These are phyloP conservation scores for Molossus alvarezi DNA, from an alignment of 2,797 vertebrate species.

Conservation along the genomic window DNA sequence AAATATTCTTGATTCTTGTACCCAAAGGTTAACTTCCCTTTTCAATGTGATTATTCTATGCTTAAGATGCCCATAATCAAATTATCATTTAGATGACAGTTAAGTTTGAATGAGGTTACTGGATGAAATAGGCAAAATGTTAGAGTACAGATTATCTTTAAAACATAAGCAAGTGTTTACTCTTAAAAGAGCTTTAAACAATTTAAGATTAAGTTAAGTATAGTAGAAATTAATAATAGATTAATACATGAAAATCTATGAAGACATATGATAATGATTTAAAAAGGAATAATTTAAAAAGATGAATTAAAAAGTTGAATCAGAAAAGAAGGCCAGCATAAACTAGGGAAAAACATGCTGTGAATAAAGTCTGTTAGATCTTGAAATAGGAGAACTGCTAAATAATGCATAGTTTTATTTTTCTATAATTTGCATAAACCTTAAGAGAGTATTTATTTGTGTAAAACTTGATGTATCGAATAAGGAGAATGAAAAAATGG, in stretches of 20 bases:
- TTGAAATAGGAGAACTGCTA: conserved; percentile 94
- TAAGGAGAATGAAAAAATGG: conserved; percentile 92
- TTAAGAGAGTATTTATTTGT: conserved; percentile 95
- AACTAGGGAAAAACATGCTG: conserved; percentile 95
- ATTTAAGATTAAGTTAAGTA: conserved; percentile 92
- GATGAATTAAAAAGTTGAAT: conserved; percentile 94
- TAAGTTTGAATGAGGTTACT: conserved; percentile 89
- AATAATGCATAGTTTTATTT: conserved; percentile 95
- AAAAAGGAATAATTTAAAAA: conserved; percentile 95
- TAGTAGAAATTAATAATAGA: conserved; percentile 94
- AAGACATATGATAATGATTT: conserved; percentile 94
- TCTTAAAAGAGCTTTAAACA: conserved; percentile 92
- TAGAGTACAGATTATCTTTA: conserved; percentile 89
- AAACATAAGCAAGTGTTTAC: conserved; percentile 91
- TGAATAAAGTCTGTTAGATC: conserved; percentile 95
- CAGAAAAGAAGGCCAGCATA: conserved; percentile 94
- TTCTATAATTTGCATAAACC: conserved; percentile 94
- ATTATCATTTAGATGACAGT: conserved; percentile 89
- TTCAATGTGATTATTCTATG: conserved; percentile 89
- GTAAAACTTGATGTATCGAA: conserved; percentile 93
- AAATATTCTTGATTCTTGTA: conserved; percentile 86
- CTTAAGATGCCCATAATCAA: conserved; percentile 87
- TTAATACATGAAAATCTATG: conserved; percentile 93
- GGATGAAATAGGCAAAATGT: conserved; percentile 88
- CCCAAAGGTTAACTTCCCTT: conserved; percentile 88